Base-by-base conservation (phyloP, 2,888 invertebrate genomes). In the Drosophila anceps region DNA sequence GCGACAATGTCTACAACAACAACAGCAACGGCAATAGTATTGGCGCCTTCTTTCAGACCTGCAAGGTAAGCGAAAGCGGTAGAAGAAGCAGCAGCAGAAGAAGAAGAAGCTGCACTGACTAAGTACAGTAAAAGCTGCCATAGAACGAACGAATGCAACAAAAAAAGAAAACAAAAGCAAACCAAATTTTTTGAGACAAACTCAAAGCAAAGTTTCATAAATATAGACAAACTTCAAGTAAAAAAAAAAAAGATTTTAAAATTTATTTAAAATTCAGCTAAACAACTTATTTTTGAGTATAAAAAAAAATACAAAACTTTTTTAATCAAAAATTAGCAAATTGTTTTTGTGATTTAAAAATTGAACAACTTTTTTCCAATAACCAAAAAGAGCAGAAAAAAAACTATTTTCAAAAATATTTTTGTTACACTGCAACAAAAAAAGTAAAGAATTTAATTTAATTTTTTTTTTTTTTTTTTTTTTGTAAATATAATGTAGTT, bases 31-130 rank as follows among this genome's bases (percentile, higher is more conserved):
- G 18, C 51, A 51, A 51, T 7, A 18, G 75, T 78, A 84, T 93
- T 88, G 93, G 93, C 76, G 93, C 93, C 58, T 93, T 93, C 78
- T 93, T 93, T 78, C 93, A 93, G 88, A 93, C 93, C 62, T 93
- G 93, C 93, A 93, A 93, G 93, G 93, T 93, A 91, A 92, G 91
- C 53, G 39, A 18, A 18, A 35, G 63, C 24, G 50, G 24, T 13
- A n/a, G 43, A 31, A 27, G 51, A 48, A 50, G 43, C 5, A 71
- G 29, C 20, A 7, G 18, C 1, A 43, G 43, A 12, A 39, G 24
- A 9, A 31, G 50, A 10, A 12, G 31, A 29, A 33, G 51, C 51
- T 35, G 18, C 31, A n/a, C 1, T 15, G 1, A 0, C 20, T 4
- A 12, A 13, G 24, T 15, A 29, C 48, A 48, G 48, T 12, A 35